Percentiles rank a stretch among this genome's conserved stretches.
These are phyloP conservation scores for Nemoura dubitans DNA, from an alignment of 2,888 invertebrate species.

Conservation along the genomic window DNA sequence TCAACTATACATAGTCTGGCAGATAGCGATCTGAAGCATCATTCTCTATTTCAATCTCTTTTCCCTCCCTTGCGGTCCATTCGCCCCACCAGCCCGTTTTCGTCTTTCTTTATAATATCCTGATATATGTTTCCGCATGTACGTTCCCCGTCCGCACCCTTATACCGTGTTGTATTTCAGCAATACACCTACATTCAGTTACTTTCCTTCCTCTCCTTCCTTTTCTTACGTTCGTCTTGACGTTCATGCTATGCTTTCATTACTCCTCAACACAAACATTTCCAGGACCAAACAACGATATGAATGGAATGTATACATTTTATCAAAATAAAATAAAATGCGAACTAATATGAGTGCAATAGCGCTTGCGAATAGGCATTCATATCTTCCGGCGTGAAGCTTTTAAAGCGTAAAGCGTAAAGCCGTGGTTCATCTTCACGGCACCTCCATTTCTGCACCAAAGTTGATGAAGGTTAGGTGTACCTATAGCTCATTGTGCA, in stretches of 20 bases:
- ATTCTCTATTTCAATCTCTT: slow-evolving; percentile 7
- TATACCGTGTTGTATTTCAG: not conserved
- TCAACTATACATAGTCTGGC: not conserved
- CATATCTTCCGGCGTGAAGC: too few relatives aligned
- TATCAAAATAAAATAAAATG: too few relatives aligned
- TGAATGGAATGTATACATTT: too few relatives aligned
- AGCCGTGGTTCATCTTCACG: too few relatives aligned
- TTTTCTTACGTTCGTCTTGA: not conserved
- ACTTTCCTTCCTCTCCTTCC: not conserved
- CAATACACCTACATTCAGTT: not conserved
- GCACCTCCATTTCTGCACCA: too few relatives aligned
- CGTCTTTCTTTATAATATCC: not conserved
- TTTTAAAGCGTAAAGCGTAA: too few relatives aligned
- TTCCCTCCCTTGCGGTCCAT: not conserved
- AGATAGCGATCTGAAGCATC: not conserved
- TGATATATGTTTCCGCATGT: not conserved
- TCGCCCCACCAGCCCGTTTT: not conserved
- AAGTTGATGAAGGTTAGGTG: too few relatives aligned
- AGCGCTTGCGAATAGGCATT: too few relatives aligned
- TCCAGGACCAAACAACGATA: not conserved
- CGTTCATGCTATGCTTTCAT: not conserved
- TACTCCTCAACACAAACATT: not conserved
- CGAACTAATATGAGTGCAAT: too few relatives aligned
- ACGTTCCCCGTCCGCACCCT: not conserved
- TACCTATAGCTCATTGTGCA: too few relatives aligned